A percentile compares a stretch with the other conserved stretches of the same genome.
Evolutionary conservation across 2,113 vertebrate genomes (phyloP).

Genomic region (Sialia sialis): DNA sequence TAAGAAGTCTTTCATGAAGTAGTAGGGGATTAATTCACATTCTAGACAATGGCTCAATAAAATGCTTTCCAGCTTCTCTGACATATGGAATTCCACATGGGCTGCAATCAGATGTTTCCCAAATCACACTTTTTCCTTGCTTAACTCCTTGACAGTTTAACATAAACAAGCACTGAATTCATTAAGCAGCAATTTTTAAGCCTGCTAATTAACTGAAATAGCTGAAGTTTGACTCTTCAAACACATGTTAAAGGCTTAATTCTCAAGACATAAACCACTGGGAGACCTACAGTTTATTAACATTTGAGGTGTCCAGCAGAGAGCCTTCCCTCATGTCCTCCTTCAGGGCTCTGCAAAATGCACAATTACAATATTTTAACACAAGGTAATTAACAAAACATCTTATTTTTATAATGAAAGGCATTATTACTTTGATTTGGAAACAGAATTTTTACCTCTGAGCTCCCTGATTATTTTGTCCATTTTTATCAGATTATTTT

Average conservation of each 20-base stretch:
- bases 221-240: constrained; percentile 52
- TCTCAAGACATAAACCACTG: constrained; percentile 35
- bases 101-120: constrained; percentile 71
- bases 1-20: constrained; percentile 68
- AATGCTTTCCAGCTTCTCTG: constrained; percentile 58
- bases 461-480: not conserved
- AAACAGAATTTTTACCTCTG: not conserved
- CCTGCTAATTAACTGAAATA: constrained; percentile 69
- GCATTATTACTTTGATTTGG: not conserved
- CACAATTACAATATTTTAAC: not conserved
- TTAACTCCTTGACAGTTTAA: constrained; percentile 70
- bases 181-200: constrained; percentile 69
- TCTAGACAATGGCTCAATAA: constrained; percentile 64
- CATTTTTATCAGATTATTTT: not conserved
- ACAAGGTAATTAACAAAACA: not conserved
- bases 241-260: constrained; percentile 36
- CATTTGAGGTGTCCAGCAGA: not conserved
- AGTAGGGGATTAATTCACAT: constrained; percentile 68
- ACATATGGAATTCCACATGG: constrained; percentile 63
- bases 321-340: not conserved
- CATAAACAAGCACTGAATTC: constrained; percentile 77
- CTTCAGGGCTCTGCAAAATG: not conserved
- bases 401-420: not conserved
- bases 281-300: not conserved
- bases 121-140: constrained; percentile 69